Conservation (phyloP, 2,888 invertebrate genomes). For the Petrolisthes cinctipes region DNA sequence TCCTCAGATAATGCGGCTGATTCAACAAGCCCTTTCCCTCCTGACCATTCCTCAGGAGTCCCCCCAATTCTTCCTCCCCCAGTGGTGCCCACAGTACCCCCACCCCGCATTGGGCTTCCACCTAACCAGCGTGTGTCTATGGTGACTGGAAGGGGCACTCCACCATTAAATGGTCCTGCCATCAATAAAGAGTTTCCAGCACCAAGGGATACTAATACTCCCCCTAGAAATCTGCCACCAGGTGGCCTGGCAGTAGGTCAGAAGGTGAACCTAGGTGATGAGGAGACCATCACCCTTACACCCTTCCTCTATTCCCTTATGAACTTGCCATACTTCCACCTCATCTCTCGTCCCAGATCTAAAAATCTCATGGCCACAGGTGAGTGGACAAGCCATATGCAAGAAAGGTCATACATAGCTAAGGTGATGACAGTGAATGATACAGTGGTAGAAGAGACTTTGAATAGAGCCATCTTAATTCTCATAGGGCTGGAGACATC, state of each 20-base stretch:
- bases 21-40: too few species aligned
- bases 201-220: background rate
- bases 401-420: background rate
- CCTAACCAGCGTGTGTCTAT: too few species aligned
- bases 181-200: too few species aligned
- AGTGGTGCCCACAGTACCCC: too few species aligned
- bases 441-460: background rate
- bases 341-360: slow-evolving; percentile 38
- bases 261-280: slow-evolving; percentile 24
- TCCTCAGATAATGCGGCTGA: too few species aligned
- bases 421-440: background rate
- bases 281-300: slow-evolving; percentile 21
- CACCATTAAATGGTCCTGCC: too few species aligned
- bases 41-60: too few species aligned
- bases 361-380: slow-evolving; percentile 29
- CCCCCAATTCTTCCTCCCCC: too few species aligned
- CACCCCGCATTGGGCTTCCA: too few species aligned
- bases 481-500: background rate
- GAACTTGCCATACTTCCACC: slow-evolving; percentile 46
- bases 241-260: background rate
- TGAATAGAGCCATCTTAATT: background rate
- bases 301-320: slow-evolving; percentile 37
- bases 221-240: background rate
- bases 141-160: too few species aligned
- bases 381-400: background rate